Base-by-base conservation (phyloP, 2,797 vertebrate genomes). In the Ctenosaura bakeri region DNA sequence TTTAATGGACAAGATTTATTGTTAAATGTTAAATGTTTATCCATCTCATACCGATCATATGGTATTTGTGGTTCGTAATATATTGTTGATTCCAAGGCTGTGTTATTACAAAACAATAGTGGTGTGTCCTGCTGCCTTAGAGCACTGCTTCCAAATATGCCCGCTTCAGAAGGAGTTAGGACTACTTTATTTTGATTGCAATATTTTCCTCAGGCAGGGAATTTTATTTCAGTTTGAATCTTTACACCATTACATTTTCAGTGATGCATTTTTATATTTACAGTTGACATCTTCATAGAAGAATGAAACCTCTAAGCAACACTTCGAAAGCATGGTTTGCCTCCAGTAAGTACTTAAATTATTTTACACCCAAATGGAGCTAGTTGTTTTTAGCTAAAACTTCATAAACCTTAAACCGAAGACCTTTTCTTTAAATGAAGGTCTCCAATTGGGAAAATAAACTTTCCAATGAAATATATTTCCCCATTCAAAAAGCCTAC, bases 221-320 rank as follows among this genome's bases (percentile, higher is more conserved):
- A 96, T 97, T 97, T 97, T 97, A 97, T 97, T 97, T 96, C 96
- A 42, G 73, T 95, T 95, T 93, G 96, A 97, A 96, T 97, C 96
- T 95, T 95, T 96, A 97, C 96, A 95, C 96, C 95, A 94, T 97
- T 95, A 96, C 96, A 93, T 96, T 97, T 95, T 93, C 97, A 97
- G 95, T 94, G 97, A 97, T 97, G 96, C 97, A 96, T 97, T 97
- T 97, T 97, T 97, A 97, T 97, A 97, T 97, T 97, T 97, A 97
- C 97, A 97, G 96, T 95, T 97, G 97, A 97, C 97, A 97, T 97
- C 97, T 97, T 97, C 96, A 94, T 91, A 96, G 95, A 96, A 96
- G 94, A 97, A 96, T 92, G 95, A 95, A 97, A 97, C 95, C 96
- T 96, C 87, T 94, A 94, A 96, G 96, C 93, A 93, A 96, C 91